These are phyloP conservation scores for Agrypnus murinus DNA, from an alignment of 2,888 invertebrate species.

Conservation along the genomic window DNA sequence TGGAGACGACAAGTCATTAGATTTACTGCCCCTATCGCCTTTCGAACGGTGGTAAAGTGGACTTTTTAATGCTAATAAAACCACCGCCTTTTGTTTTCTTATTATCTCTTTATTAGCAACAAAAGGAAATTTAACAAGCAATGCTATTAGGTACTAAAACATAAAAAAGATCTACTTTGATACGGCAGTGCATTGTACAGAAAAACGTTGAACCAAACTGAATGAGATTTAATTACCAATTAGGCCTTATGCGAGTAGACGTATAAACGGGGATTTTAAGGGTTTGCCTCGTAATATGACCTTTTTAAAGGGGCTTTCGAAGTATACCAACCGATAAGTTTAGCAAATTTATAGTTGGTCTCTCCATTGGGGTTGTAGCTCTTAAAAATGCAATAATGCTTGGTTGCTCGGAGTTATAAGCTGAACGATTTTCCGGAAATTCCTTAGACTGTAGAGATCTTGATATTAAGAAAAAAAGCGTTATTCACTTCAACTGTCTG, in stretches of 20 bases:
- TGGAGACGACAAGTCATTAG: slow-evolving; percentile 40
- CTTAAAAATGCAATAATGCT: slow-evolving; percentile 29
- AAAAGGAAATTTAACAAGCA: neutral
- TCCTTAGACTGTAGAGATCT: neutral
- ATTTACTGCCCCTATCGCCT: slow-evolving; percentile 26
- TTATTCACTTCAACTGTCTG: too few species aligned
- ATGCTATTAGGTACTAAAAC: neutral
- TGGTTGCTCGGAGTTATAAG: neutral
- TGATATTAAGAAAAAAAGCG: too few species aligned
- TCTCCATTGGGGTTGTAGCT: neutral
- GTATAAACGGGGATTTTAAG: slow-evolving; percentile 30
- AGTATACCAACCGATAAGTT: slow-evolving; percentile 23
- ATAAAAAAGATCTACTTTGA: neutral
- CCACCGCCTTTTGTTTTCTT: slow-evolving; percentile 3
- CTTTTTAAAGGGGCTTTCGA: slow-evolving; percentile 18
- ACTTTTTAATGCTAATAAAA: slow-evolving; percentile 2
- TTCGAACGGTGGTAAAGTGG: slow-evolving; percentile 1
- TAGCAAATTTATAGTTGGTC: slow-evolving; percentile 17
- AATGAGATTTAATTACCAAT: slow-evolving; percentile 32
- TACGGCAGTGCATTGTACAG: neutral
- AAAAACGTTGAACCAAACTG: slow-evolving; percentile 19
- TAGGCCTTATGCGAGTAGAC: slow-evolving; percentile 15
- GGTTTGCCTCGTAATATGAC: slow-evolving; percentile 25
- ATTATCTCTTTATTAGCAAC: slow-evolving; percentile 26
- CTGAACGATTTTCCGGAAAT: slow-evolving; percentile 4